Percentiles rank a stretch among this genome's conserved stretches.
Evolutionary conservation across 2,888 invertebrate genomes (phyloP).

Genomic region (Lasius fuliginosus): DNA sequence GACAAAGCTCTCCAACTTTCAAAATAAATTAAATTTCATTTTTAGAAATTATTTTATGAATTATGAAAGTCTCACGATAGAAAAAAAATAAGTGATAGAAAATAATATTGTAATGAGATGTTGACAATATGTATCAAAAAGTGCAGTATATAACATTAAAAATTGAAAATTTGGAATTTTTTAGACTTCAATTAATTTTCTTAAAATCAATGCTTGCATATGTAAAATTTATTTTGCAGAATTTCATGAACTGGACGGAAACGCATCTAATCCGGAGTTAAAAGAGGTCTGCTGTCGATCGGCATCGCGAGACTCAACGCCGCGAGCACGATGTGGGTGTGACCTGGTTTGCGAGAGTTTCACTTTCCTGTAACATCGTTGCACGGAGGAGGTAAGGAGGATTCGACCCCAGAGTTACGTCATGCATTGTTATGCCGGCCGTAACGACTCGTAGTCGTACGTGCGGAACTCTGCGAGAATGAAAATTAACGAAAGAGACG

Average conservation of each 20-base stretch:
- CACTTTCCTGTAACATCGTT: conserved; percentile 85
- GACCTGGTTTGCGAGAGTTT: conserved; percentile 86
- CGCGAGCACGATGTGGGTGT: conserved; percentile 85
- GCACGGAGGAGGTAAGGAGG: conserved; percentile 83
- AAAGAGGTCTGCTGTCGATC: conserved; percentile 73
- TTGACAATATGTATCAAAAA: neutral
- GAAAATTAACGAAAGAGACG: conserved; percentile 74
- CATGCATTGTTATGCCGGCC: conserved; percentile 85
- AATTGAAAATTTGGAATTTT: neutral
- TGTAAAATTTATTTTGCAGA: neutral
- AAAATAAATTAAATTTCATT: neutral
- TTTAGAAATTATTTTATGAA: neutral
- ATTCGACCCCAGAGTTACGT: conserved; percentile 84
- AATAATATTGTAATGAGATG: neutral
- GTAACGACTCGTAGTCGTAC: conserved; percentile 81
- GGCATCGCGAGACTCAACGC: conserved; percentile 75
- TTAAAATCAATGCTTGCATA: neutral
- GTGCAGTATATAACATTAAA: neutral
- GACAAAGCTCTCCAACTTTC: neutral
- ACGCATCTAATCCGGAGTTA: conserved; percentile 67
- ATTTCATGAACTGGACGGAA: conserved; percentile 50
- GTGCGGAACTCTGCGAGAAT: conserved; percentile 81
- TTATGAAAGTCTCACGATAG: neutral
- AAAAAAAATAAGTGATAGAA: neutral
- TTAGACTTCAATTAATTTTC: neutral